Evolutionary conservation across 2,797 vertebrate genomes (phyloP), one percentile per base, ranked within the genome.

Genomic region (Eospalax fontanierii): DNA sequence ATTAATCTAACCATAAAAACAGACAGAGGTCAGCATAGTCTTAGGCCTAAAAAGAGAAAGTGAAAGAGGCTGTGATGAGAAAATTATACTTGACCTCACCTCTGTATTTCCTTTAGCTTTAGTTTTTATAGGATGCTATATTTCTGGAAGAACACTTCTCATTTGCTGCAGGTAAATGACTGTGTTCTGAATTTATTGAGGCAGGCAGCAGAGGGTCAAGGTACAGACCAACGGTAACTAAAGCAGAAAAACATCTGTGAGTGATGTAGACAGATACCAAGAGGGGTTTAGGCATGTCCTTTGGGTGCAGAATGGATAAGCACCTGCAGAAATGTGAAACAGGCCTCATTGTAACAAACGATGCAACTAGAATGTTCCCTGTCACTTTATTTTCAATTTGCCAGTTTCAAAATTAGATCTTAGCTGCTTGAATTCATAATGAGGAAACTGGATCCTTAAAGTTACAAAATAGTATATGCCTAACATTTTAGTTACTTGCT

Each of bases 61-160:
- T 0, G 1, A 93, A 24, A 26, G 81, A 95, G 33, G 15, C 57
- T 79, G 5, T 85, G 95, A 95, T 90, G 95, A 95, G 95, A 96
- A 96, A 96, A 96, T 97, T 96, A 93, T 57, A 70, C 81, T 76
- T 28, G n/a, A 85, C 90, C 88, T 97, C 95, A 87, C 95, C 87
- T 95, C 95, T 89, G 68, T 81, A 59, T 87, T 94, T 92, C 80
- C 86, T 81, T 82, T 70, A 80, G 87, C 92, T 86, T 94, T 85
- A n/a, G 70, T 46, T 95, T 97, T 95, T 95, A 97, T 95, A 93
- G 94, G 63, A 92, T 57, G 93, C 96, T 95, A 76, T 97, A 96
- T 96, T 95, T 97, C 95, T 84, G 54, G 59, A 46, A 57, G 65
- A 96, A n/a, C 50, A 33, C 66, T 89, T 94, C 84, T 6, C 74